A percentile compares a stretch with the other conserved stretches of the same genome.
These are phyloP conservation scores for Heliothis peltigera DNA, from an alignment of 2,888 invertebrate genomes.

Conservation along the genomic window DNA sequence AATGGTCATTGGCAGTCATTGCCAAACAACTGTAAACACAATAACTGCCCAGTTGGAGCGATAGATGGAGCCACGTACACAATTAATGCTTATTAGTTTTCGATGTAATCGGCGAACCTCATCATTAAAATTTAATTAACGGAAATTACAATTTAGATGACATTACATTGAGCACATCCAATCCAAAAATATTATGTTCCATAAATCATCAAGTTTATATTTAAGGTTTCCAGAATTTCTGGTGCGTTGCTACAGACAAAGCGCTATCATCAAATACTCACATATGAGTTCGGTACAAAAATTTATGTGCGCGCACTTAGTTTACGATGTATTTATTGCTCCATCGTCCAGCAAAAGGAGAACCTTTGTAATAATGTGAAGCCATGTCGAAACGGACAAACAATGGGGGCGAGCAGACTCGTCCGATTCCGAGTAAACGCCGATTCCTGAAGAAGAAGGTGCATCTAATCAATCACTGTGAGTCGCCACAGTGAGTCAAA, in stretches of 20 bases:
- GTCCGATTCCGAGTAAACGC: slow-evolving; percentile 75
- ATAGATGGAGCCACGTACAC: slow-evolving; percentile 67
- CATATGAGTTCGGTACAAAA: slow-evolving; percentile 65
- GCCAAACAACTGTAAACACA: slow-evolving; percentile 57
- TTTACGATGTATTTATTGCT: slow-evolving; percentile 79
- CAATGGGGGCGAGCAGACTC: slow-evolving; percentile 74
- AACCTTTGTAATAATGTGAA: slow-evolving; percentile 69
- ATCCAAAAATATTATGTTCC: not conserved
- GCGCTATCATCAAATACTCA: slow-evolving; percentile 65
- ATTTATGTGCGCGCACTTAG: slow-evolving; percentile 74
- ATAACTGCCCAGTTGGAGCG: slow-evolving; percentile 50
- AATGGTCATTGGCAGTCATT: slow-evolving; percentile 51
- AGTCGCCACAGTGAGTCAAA: slow-evolving; percentile 79
- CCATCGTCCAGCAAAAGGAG: slow-evolving; percentile 66
- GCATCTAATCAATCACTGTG: slow-evolving; percentile 86
- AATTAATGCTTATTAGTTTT: slow-evolving; percentile 41
- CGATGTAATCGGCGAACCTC: slow-evolving; percentile 18
- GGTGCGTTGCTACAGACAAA: slow-evolving; percentile 33
- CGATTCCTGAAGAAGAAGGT: slow-evolving; percentile 78
- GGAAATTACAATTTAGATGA: slow-evolving; percentile 27
- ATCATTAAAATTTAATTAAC: slow-evolving; percentile 26
- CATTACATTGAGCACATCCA: slow-evolving; percentile 17
- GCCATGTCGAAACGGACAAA: slow-evolving; percentile 74
- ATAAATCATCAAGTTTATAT: slow-evolving; percentile 2
- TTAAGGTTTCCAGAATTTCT: slow-evolving; percentile 19